Evolutionary conservation across 2,797 vertebrate species (phyloP).

Genomic region (Peromyscus eremicus): DNA sequence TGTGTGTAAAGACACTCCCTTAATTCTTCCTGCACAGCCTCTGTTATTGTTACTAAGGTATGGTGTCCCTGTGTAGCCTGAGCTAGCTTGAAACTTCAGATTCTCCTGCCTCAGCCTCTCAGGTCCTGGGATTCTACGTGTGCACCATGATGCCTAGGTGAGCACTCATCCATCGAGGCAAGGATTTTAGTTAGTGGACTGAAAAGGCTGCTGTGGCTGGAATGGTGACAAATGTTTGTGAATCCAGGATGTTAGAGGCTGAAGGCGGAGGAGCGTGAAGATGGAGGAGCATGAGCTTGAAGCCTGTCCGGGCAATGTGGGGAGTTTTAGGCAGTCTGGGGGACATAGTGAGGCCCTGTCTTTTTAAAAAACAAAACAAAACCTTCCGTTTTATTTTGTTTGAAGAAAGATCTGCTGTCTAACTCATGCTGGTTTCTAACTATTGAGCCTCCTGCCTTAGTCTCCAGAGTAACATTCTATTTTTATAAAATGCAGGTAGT

Average conservation of each 20-base stretch:
- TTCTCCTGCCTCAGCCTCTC: not conserved
- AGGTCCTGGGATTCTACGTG: not conserved
- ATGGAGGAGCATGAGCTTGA: not conserved
- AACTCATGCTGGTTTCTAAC: not conserved
- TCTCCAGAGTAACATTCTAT: not conserved
- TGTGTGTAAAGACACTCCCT: slow-evolving; percentile 46
- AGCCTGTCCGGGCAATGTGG: not conserved
- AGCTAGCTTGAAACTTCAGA: not conserved
- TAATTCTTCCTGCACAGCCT: slow-evolving; percentile 27
- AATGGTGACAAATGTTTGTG: not conserved
- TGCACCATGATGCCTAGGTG: not conserved
- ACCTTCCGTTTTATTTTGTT: not conserved
- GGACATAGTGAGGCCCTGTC: not conserved
- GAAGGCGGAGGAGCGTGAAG: not conserved
- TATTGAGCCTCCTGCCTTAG: not conserved
- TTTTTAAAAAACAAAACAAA: not conserved
- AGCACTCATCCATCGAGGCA: not conserved
- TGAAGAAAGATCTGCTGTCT: not conserved
- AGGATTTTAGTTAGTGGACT: not conserved
- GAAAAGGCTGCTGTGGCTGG: not conserved
- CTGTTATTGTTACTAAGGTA: not conserved
- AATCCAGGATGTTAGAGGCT: not conserved
- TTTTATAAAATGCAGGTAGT: not conserved
- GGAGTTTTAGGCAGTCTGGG: not conserved
- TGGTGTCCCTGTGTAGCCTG: not conserved